Base-by-base conservation (phyloP, 2,888 invertebrate species). In the Salpingus planirostris region DNA sequence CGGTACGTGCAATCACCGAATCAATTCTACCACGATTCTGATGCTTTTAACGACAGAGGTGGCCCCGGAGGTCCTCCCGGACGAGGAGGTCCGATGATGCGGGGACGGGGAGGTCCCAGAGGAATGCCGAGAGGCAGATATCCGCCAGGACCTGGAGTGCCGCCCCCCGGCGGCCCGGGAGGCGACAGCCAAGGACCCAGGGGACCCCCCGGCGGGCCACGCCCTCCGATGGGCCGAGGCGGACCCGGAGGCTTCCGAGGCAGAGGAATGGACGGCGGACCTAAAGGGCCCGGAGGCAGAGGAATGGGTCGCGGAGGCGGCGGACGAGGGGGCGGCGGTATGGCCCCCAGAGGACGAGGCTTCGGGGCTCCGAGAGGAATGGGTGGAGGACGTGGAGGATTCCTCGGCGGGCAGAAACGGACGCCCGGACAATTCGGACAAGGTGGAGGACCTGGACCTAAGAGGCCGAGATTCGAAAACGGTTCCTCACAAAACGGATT, bases 381-480 rank as follows among this genome's bases (percentile, higher is more conserved):
- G n/a, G 41, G 13, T 26, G 42, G 24, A 10, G 45, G 44, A 11
- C 42, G 36, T 10, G 36, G 32, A 1, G 43, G 40, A 12, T 41
- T 38, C 21, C 31, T 44, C 4, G n/a, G n/a, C n/a, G n/a, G n/a
- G n/a, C 49, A 52, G 27, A 52, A 49, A 27, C 35, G 52, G 31
- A 31, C 38, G 4, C 46, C 49, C 1, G 49, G 49, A 26, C 46
- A 49, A 18, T 49, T 42, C 28, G 51, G 50, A 7, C 43, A 42
- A 32, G 50, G 49, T 2, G 48, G 52, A n/a, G 55, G 55, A 5
- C 51, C 50, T 6, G 53, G 52, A 23, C 38, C 44, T 1, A 59
- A 59, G 33, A 50, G 59, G 29, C 54, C 54, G 3, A 37, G 59
- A 27, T 59, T 53, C 34, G 59, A 57, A 21, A 52, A 54, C 36